Evolutionary conservation across 2,888 invertebrate genomes (phyloP).

Genomic region (Drosophila hamatofila): DNA sequence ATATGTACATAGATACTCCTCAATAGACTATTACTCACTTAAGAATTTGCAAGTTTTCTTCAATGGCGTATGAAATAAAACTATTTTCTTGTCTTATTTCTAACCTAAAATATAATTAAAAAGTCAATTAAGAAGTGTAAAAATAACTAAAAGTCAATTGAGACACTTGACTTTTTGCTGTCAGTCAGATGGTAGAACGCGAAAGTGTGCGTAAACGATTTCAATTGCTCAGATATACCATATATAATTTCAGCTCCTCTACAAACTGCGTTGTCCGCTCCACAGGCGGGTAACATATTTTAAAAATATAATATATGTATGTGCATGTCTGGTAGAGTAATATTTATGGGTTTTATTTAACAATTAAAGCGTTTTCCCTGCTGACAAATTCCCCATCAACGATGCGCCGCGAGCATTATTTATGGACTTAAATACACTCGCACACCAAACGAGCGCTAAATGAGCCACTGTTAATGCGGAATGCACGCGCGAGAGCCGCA

Average conservation of each 20-base stretch:
- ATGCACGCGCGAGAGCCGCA: not conserved
- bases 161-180: not conserved
- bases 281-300: not conserved
- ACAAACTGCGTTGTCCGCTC: not conserved
- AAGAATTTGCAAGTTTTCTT: too few species aligned
- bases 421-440: constrained; percentile 19
- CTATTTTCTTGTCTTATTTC: not conserved
- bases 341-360: constrained; percentile 26
- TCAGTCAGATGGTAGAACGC: not conserved
- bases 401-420: constrained; percentile 41
- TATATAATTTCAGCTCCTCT: not conserved
- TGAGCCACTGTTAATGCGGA: constrained; percentile 16
- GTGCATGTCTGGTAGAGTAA: not conserved
- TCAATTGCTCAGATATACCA: not conserved
- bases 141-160: not conserved
- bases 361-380: constrained; percentile 18
- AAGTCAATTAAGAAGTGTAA: too few species aligned
- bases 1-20: too few species aligned
- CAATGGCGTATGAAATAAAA: not conserved
- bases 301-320: not conserved
- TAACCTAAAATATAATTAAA: not conserved
- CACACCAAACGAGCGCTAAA: constrained; percentile 48
- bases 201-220: not conserved
- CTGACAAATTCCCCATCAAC: constrained; percentile 13
- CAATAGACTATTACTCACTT: too few species aligned